These are phyloP conservation scores for Iselma pallidipennis DNA, from an alignment of 2,888 invertebrate species.

Conservation along the genomic window DNA sequence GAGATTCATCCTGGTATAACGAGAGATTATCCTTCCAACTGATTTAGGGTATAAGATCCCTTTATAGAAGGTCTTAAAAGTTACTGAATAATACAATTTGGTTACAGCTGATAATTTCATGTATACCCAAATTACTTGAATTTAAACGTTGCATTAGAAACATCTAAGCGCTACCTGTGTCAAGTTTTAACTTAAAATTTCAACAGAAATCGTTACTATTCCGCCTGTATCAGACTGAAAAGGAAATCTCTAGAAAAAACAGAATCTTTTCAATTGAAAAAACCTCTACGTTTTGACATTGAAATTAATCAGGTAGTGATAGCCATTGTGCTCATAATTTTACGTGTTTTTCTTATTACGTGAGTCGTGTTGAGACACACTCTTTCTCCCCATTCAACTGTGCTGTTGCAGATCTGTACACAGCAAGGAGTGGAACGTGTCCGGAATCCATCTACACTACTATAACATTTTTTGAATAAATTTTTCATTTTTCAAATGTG, in stretches of 20 bases:
- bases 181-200: too few relatives aligned
- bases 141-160: too few relatives aligned
- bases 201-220: too few relatives aligned
- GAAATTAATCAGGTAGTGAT: too few relatives aligned
- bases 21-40: constrained; percentile 18
- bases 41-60: neutral
- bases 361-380: neutral
- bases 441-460: neutral
- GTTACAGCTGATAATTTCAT: neutral
- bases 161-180: too few relatives aligned
- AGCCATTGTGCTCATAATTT: neutral
- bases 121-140: too few relatives aligned
- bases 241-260: too few relatives aligned
- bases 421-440: neutral
- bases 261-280: too few relatives aligned
- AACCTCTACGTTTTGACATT: too few relatives aligned
- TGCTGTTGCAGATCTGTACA: neutral
- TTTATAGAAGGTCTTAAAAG: neutral
- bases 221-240: too few relatives aligned
- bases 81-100: neutral
- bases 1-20: constrained; percentile 16
- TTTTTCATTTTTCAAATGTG: neutral
- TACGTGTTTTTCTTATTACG: neutral
- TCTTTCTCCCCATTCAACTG: neutral
- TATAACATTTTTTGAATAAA: neutral